Base-by-base conservation (phyloP, 2,888 invertebrate genomes). In the Drosophila merina region DNA sequence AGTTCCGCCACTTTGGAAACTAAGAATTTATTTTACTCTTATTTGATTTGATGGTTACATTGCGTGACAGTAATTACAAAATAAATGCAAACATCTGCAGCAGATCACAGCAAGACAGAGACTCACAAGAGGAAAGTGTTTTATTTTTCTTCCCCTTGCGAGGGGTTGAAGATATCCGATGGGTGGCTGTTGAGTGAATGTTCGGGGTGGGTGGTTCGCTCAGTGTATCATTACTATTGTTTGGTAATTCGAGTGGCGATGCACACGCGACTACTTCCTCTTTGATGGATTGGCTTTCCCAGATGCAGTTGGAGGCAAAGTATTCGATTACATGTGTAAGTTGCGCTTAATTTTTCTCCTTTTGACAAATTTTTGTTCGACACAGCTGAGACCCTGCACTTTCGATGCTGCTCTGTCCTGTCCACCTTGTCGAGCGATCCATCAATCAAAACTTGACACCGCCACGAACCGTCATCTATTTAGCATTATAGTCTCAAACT, bases 1-100 rank as follows among this genome's bases (percentile, higher is more conserved):
- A 51, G 66, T 59, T 59, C 57, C 60, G 66, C 44, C 31, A 44
- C 48, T 42, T 52, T 68, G 33, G 52, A 4, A 33, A 63, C 52
- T 68, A 68, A 30, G 56, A 64, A 31, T 67, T 67, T 72, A 70
- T 76, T 76, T 85, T 20, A 20, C 20, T 20, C 2, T 20, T 75
- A 88, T 84, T 86, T 87, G 76, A 77, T 84, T 82, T 89, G 88
- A 90, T 86, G 87, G 86, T 84, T 89, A 86, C 89, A 90, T 90
- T 89, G 90, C 90, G 89, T 90, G 89, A 89, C 90, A 90, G 84
- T 89, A 90, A 89, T 90, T 90, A 90, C 88, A 83, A 77, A 88
- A 83, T 89, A 89, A 90, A 90, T 90, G 89, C 88, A 90, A 90
- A 89, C 89, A 89, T 90, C 89, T 89, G 89, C 77, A 76, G 62